Conservation (phyloP, 2,797 vertebrate species). For the Enteromius paludinosus region DNA sequence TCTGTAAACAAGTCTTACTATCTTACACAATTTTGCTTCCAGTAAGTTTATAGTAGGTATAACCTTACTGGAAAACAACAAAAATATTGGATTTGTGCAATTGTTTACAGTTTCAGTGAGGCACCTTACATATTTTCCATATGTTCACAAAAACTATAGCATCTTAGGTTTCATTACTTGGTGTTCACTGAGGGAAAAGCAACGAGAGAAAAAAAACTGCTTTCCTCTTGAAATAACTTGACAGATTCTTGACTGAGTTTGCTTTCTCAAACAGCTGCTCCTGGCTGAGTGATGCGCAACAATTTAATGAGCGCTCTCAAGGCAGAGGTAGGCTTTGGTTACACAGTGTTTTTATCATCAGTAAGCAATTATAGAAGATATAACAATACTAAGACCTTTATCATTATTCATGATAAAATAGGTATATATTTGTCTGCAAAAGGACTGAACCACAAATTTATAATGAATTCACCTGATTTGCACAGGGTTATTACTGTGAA, state of each 20-base stretch:
- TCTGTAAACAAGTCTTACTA: neutral
- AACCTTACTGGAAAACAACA: neutral
- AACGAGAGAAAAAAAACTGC: constrained; percentile 51
- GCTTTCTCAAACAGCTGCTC: constrained; percentile 66
- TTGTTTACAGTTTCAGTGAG: constrained; percentile 67
- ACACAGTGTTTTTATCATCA: constrained; percentile 61
- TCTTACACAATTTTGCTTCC: neutral
- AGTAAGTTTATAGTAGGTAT: neutral
- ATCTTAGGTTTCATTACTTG: constrained; percentile 72
- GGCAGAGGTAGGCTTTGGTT: constrained; percentile 67
- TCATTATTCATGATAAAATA: constrained; percentile 43
- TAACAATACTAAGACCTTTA: constrained; percentile 61
- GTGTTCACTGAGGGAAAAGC: constrained; percentile 62
- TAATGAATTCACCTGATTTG: constrained; percentile 1
- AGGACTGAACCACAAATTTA: constrained; percentile 18
- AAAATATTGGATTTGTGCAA: neutral
- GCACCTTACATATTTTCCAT: constrained; percentile 66
- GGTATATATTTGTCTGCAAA: constrained; percentile 25
- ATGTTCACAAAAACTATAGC: constrained; percentile 63
- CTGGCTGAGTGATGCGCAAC: constrained; percentile 61
- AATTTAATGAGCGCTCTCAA: constrained; percentile 66
- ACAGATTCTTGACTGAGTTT: constrained; percentile 62
- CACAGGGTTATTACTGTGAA: neutral
- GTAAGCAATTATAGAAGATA: constrained; percentile 65
- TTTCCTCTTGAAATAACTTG: constrained; percentile 66